These are phyloP conservation scores for Anguilla marmorata DNA, from an alignment of 2,797 vertebrate genomes.

Conservation along the genomic window DNA sequence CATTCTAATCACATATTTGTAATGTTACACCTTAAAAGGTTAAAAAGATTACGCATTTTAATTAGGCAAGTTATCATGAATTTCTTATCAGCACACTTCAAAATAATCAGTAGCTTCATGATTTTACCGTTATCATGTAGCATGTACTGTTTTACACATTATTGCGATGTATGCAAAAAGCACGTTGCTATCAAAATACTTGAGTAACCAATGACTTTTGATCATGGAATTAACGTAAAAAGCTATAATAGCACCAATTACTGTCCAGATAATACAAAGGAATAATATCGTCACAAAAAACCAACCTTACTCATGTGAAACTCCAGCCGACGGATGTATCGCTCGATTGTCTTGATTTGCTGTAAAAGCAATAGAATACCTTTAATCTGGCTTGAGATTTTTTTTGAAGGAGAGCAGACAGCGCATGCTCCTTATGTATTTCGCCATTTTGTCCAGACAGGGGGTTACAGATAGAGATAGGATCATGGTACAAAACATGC, in stretches of 20 bases:
- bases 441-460: not conserved
- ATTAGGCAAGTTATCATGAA: not conserved
- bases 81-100: not conserved
- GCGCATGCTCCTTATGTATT: not conserved
- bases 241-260: not conserved
- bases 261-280: not conserved
- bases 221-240: too few species aligned
- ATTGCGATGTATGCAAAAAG: too few species aligned
- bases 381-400: not conserved
- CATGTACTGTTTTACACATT: not conserved
- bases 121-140: not conserved
- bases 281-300: slow-evolving; percentile 12
- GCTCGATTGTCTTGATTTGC: slow-evolving; percentile 97
- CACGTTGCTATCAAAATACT: too few species aligned
- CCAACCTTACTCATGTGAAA: slow-evolving; percentile 98
- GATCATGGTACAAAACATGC: not conserved
- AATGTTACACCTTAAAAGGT: too few species aligned
- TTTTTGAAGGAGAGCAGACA: not conserved
- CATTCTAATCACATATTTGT: too few species aligned
- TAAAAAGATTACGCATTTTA: not conserved
- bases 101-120: not conserved
- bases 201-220: too few species aligned
- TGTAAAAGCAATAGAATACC: slow-evolving; percentile 54
- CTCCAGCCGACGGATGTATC: slow-evolving; percentile 94
- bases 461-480: not conserved